phyloP scores from a whole-genome alignment of 2,113 vertebrate species.

The Enhydra lutris region DNA sequence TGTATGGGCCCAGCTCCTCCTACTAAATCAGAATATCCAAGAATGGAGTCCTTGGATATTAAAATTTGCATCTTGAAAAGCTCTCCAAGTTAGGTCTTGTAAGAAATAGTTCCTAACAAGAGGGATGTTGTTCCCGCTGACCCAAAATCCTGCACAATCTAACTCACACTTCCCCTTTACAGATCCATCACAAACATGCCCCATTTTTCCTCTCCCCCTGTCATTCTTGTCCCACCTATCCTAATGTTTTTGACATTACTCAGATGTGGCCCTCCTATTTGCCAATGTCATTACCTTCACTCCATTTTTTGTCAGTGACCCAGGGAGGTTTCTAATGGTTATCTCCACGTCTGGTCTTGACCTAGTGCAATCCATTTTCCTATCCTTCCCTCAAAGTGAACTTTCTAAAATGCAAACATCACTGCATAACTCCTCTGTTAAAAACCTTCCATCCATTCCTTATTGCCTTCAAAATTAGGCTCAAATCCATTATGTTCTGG shows the following conservation, averaged over 20 bases:
- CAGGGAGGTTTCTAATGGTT: background rate
- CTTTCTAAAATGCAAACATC: background rate
- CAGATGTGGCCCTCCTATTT: background rate
- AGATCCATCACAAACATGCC: background rate
- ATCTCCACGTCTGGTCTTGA: background rate
- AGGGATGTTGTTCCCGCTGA: background rate
- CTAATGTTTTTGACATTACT: background rate
- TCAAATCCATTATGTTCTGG: background rate
- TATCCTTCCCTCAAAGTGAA: background rate
- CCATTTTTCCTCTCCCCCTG: background rate
- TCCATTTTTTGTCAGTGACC: background rate
- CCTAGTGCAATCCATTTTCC: background rate
- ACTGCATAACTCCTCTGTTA: background rate
- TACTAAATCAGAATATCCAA: background rate
- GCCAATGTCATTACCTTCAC: background rate
- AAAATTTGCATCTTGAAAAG: background rate
- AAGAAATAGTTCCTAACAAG: background rate
- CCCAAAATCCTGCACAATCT: fast-evolving
- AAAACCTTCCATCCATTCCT: background rate
- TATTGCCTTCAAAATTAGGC: background rate
- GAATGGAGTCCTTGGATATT: background rate
- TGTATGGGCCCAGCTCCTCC: background rate
- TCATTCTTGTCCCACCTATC: background rate
- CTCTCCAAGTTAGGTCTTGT: background rate
- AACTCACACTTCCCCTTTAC: background rate